phyloP scores from a whole-genome alignment of 2,113 vertebrate genomes.

The Oryzias javanicus region DNA sequence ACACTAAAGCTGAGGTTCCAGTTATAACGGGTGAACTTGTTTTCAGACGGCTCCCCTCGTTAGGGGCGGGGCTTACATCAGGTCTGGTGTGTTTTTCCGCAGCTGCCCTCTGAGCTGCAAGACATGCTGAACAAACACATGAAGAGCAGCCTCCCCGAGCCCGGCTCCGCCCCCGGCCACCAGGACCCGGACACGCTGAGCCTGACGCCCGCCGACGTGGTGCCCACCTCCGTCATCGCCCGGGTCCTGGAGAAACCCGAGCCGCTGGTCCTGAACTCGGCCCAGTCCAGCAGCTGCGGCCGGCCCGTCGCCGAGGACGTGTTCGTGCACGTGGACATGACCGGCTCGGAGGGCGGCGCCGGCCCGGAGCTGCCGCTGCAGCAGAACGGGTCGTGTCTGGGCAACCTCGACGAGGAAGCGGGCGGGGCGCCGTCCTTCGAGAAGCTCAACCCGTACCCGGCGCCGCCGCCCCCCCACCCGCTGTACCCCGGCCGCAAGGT shows the following conservation, averaged over 20 bases:
- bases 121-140: conserved; percentile 97
- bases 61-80: too few relatives aligned
- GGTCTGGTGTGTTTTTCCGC: background rate
- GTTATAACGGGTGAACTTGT: too few relatives aligned
- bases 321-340: conserved; percentile 98
- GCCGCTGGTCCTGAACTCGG: conserved; percentile 92
- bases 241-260: conserved; percentile 96
- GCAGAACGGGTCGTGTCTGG: conserved; percentile 84
- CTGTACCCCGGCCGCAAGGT: conserved; percentile 92
- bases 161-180: conserved; percentile 50
- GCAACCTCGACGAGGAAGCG: conserved; percentile 69
- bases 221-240: conserved; percentile 93
- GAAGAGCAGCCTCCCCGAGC: conserved; percentile 78
- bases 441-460: conserved; percentile 90
- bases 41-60: too few relatives aligned
- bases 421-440: conserved; percentile 79
- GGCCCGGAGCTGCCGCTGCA: conserved; percentile 51
- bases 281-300: conserved; percentile 88
- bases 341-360: conserved; percentile 75
- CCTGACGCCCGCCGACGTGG: conserved; percentile 83
- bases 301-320: conserved; percentile 90
- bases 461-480: conserved; percentile 84
- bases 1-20: too few relatives aligned
- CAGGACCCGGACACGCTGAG: conserved; percentile 75
- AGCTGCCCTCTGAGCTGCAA: conserved; percentile 96